Percentiles rank a stretch among this genome's conserved stretches.
Conservation (phyloP, 2,888 invertebrate genomes). For the Drosophila demipolita region DNA sequence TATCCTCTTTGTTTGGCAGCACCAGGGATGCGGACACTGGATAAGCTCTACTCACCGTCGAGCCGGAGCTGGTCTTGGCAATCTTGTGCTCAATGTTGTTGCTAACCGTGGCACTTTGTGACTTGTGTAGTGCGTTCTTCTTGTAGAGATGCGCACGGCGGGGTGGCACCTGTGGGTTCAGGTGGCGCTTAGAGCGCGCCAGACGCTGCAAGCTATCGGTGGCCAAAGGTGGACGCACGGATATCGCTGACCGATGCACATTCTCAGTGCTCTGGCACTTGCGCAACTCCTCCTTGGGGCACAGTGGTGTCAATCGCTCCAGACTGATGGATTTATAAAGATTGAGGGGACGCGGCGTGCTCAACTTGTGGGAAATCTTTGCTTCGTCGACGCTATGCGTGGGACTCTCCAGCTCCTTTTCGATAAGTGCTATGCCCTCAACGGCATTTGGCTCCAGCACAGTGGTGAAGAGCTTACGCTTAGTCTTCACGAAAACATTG, state of each 20-base stretch:
- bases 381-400: slow-evolving; percentile 43
- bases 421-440: slow-evolving; percentile 78
- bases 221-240: slow-evolving; percentile 77
- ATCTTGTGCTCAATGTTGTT: slow-evolving; percentile 82
- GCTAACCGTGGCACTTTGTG: slow-evolving; percentile 64
- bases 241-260: slow-evolving; percentile 24
- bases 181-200: slow-evolving; percentile 40
- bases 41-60: slow-evolving; percentile 46
- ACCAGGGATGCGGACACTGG: slow-evolving; percentile 30
- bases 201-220: slow-evolving; percentile 82
- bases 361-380: slow-evolving; percentile 2
- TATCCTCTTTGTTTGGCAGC: slow-evolving; percentile 80
- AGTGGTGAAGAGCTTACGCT: slow-evolving; percentile 92
- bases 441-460: slow-evolving; percentile 85
- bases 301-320: slow-evolving; percentile 56
- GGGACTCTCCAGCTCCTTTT: slow-evolving; percentile 71
- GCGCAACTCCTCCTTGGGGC: slow-evolving; percentile 52
- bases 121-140: slow-evolving; percentile 82
- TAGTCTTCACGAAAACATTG: slow-evolving; percentile 92
- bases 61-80: slow-evolving; percentile 78
- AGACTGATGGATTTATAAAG: slow-evolving; percentile 75
- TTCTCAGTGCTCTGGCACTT: slow-evolving; percentile 70
- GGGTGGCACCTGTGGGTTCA: slow-evolving; percentile 58
- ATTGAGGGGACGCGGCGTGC: slow-evolving; percentile 45
- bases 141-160: slow-evolving; percentile 78